Conservation (phyloP, 1,140 invertebrate species). For the Eumaeus atala region DNA sequence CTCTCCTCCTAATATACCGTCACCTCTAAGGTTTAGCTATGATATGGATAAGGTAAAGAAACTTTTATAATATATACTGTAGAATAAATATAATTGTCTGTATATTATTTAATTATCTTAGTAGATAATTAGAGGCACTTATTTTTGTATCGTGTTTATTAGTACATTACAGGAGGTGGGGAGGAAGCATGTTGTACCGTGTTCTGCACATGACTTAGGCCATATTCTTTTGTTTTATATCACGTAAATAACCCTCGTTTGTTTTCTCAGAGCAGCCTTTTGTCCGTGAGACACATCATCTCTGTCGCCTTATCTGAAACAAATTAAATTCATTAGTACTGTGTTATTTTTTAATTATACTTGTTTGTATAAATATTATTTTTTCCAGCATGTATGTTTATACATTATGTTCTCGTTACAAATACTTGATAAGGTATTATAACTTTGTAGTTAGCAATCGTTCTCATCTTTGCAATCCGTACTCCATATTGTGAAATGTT, state of each 20-base stretch:
- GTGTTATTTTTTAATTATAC: neutral
- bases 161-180: constrained; percentile 12
- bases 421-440: no score
- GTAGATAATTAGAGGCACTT: constrained; percentile 28
- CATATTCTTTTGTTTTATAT: constrained; percentile 38
- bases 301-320: constrained; percentile 40
- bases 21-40: constrained; percentile 19
- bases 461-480: no score
- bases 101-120: constrained; percentile 6
- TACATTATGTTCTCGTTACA: no score
- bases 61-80: constrained; percentile 15
- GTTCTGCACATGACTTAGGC: constrained; percentile 16
- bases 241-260: constrained; percentile 32
- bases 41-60: constrained; percentile 12
- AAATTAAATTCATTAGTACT: constrained; percentile 22
- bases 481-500: no score
- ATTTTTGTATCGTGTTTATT: constrained; percentile 9
- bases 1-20: constrained; percentile 17
- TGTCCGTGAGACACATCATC: constrained; percentile 29
- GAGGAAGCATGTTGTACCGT: constrained; percentile 17
- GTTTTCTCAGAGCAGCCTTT: constrained; percentile 19
- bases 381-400: no score
- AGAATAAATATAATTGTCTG: constrained; percentile 15
- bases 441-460: no score
- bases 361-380: neutral